Percentiles rank a stretch among this genome's conserved stretches.
These are phyloP conservation scores for Isurus oxyrinchus DNA, from an alignment of 2,113 vertebrate genomes.

Conservation along the genomic window DNA sequence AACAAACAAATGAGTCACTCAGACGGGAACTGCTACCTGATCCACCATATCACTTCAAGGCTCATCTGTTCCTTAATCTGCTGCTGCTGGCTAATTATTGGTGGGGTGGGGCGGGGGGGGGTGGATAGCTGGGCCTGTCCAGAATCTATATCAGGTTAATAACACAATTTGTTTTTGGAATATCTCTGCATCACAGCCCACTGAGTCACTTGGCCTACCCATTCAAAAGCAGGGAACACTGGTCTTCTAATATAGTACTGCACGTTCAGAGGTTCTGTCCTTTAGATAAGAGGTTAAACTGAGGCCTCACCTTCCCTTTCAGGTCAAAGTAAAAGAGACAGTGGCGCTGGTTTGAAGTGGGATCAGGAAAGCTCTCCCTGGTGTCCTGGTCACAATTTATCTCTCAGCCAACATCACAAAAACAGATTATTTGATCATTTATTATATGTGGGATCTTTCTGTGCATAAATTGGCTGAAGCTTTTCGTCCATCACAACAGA, in stretches of 20 bases:
- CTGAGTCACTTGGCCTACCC: background rate
- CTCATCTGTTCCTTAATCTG: background rate
- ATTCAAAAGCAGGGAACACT: background rate
- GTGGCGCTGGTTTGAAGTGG: background rate
- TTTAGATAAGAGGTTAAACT: background rate
- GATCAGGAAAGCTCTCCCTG: background rate
- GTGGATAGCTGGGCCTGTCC: background rate
- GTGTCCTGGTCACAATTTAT: background rate
- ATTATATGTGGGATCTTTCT: background rate
- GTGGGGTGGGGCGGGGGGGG: background rate
- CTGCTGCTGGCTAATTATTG: background rate
- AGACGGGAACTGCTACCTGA: background rate
- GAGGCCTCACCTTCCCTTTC: background rate
- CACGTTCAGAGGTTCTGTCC: background rate
- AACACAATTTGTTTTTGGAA: background rate
- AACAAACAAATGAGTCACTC: constrained; percentile 21
- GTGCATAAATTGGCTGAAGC: background rate
- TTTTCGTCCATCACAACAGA: background rate
- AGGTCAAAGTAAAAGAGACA: background rate
- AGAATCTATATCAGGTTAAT: background rate
- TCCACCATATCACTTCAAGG: background rate
- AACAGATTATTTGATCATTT: background rate
- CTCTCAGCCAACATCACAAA: background rate
- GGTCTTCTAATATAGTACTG: background rate
- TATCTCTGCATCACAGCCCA: background rate